These are phyloP conservation scores for Augochlorella aurata DNA, from an alignment of 2,888 invertebrate genomes.

Conservation along the genomic window DNA sequence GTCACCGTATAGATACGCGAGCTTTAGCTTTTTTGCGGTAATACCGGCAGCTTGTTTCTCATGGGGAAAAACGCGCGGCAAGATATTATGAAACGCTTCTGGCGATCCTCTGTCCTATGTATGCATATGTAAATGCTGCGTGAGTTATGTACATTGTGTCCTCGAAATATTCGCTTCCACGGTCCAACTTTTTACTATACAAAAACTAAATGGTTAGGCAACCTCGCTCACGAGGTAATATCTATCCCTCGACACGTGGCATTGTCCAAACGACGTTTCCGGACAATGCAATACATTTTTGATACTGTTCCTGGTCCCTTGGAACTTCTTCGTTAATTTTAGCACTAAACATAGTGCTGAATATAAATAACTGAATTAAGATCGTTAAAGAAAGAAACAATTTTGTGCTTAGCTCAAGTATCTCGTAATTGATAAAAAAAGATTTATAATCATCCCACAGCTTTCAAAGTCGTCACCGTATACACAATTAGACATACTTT, in stretches of 20 bases:
- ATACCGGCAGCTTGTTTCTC: constrained; percentile 47
- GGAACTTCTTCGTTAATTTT: too few species aligned
- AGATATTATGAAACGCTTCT: constrained; percentile 35
- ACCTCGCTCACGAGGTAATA: not conserved
- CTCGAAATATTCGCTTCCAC: constrained; percentile 34
- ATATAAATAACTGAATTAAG: too few species aligned
- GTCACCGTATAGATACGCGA: constrained; percentile 45
- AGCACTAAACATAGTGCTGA: too few species aligned
- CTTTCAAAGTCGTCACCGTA: too few species aligned
- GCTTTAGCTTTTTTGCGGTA: constrained; percentile 45
- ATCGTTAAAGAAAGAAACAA: too few species aligned
- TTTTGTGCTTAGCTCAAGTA: too few species aligned
- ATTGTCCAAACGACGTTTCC: not conserved
- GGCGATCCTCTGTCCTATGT: not conserved
- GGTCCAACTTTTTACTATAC: not conserved
- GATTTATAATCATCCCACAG: too few species aligned
- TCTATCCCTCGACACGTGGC: not conserved
- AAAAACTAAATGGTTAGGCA: not conserved
- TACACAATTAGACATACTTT: too few species aligned
- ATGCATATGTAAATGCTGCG: constrained; percentile 3
- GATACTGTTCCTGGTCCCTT: not conserved
- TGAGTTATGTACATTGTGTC: constrained; percentile 18
- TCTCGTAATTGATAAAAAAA: too few species aligned
- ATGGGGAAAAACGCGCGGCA: constrained; percentile 31
- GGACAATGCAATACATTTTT: not conserved